Evolutionary conservation across 2,113 vertebrate genomes (phyloP).

Genomic region (Heliornis fulica): DNA sequence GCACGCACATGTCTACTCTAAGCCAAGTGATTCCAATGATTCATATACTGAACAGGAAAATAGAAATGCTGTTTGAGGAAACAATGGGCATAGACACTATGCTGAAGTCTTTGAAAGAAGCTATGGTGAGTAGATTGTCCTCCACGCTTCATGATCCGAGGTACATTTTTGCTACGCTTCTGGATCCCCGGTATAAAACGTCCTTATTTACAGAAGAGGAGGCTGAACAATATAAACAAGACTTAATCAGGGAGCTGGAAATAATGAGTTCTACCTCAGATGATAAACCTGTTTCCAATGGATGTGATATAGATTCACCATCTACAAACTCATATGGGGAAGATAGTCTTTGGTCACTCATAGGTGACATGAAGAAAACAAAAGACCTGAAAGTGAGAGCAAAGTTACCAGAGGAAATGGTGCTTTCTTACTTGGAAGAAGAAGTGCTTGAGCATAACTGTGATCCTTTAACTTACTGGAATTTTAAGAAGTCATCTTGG

Average conservation of each 20-base stretch:
- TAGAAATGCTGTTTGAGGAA: conserved; percentile 94
- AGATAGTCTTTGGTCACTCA: conserved; percentile 91
- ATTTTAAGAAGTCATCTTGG: conserved; percentile 92
- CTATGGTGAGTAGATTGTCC: conserved; percentile 90
- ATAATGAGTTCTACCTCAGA: conserved; percentile 87
- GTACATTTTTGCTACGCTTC: conserved; percentile 91
- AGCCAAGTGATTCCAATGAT: conserved; percentile 97
- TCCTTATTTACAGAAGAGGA: conserved; percentile 95
- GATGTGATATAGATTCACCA: conserved; percentile 77
- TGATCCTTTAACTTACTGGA: conserved; percentile 97
- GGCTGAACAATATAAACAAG: conserved; percentile 90
- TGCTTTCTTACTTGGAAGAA: conserved; percentile 94
- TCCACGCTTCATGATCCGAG: conserved; percentile 87
- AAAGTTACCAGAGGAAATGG: conserved; percentile 86
- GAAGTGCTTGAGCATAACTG: conserved; percentile 97
- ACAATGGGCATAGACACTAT: conserved; percentile 97
- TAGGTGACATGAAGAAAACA: conserved; percentile 86
- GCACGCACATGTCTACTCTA: conserved; percentile 85
- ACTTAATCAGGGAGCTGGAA: conserved; percentile 92
- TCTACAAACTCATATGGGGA: conserved; percentile 70
- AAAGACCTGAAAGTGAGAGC: conserved; percentile 82
- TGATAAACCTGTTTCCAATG: conserved; percentile 78
- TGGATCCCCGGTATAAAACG: conserved; percentile 96
- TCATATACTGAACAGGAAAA: conserved; percentile 92
- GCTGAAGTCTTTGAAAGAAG: conserved; percentile 91